Evolutionary conservation across 1,140 invertebrate species (phyloP).

Genomic region (Copidosoma floridanum): DNA sequence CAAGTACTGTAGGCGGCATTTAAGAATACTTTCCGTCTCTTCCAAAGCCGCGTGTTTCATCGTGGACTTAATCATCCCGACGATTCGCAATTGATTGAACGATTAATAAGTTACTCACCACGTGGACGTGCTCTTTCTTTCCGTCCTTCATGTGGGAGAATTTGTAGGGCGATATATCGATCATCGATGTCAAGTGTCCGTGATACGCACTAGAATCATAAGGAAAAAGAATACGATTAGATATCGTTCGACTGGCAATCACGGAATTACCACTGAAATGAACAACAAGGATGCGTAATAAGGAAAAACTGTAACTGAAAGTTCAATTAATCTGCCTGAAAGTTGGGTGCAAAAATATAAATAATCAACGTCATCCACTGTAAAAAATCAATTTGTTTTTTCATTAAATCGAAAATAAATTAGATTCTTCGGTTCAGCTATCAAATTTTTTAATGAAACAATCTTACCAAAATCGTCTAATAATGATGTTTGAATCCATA

Average conservation of each 20-base stretch:
- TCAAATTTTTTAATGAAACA: too few species aligned
- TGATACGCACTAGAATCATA: constrained; percentile 89
- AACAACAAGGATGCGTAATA: constrained; percentile 25
- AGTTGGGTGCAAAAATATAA: constrained; percentile 11
- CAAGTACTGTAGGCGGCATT: too few species aligned
- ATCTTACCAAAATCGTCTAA: too few species aligned
- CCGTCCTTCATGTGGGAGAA: constrained; percentile 79
- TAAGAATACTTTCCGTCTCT: too few species aligned
- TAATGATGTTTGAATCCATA: too few species aligned
- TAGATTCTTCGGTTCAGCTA: too few species aligned
- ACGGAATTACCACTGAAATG: constrained; percentile 3
- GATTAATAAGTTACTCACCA: constrained; percentile 66
- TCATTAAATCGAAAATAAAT: too few species aligned
- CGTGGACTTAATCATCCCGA: too few species aligned
- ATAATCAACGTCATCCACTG: constrained; percentile 20
- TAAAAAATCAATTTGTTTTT: constrained; percentile 16
- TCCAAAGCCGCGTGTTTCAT: too few species aligned
- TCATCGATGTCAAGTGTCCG: constrained; percentile 90
- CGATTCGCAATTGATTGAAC: neutral
- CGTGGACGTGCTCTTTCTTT: constrained; percentile 90
- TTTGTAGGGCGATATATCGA: constrained; percentile 98
- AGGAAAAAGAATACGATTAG: constrained; percentile 4
- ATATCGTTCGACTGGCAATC: neutral
- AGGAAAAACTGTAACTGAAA: constrained; percentile 33
- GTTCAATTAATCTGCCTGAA: constrained; percentile 31